Percentiles rank a stretch among this genome's conserved stretches.
Conservation (phyloP, 2,888 invertebrate species). For the Boloria euphrosyne region DNA sequence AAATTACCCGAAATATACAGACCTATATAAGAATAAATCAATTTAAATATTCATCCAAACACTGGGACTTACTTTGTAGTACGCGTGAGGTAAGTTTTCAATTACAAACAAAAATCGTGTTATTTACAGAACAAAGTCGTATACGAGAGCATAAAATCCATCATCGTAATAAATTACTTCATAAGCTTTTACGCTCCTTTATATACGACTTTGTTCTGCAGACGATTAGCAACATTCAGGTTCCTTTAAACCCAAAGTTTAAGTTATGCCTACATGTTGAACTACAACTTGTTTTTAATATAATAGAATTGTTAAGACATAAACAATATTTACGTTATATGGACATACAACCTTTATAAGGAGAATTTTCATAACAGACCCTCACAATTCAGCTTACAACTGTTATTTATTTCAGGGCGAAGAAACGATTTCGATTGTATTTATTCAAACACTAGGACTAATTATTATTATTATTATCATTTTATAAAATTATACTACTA, state of each 20-base stretch:
- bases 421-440: slow-evolving; percentile 37
- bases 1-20: slow-evolving; percentile 15
- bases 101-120: slow-evolving; percentile 12
- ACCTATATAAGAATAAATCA: slow-evolving; percentile 13
- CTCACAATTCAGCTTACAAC: slow-evolving; percentile 46
- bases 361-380: slow-evolving; percentile 60
- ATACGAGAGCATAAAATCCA: not conserved
- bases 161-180: not conserved
- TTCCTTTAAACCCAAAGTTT: slow-evolving; percentile 8
- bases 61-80: slow-evolving; percentile 8
- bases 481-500: slow-evolving; percentile 46
- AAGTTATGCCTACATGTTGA: slow-evolving; percentile 14
- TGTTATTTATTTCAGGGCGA: slow-evolving; percentile 33
- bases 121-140: slow-evolving; percentile 9
- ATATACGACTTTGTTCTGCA: slow-evolving; percentile 8
- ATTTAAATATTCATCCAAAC: slow-evolving; percentile 14
- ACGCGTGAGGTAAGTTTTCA: slow-evolving; percentile 26
- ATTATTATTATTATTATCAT: slow-evolving; percentile 43
- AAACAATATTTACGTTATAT: slow-evolving; percentile 73
- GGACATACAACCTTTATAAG: slow-evolving; percentile 79
- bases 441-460: slow-evolving; percentile 41
- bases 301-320: slow-evolving; percentile 71
- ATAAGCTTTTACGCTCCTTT: not conserved
- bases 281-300: slow-evolving; percentile 55
- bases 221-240: not conserved